phyloP scores from a whole-genome alignment of 2,113 vertebrate genomes.

The Archocentrus centrarchus region DNA sequence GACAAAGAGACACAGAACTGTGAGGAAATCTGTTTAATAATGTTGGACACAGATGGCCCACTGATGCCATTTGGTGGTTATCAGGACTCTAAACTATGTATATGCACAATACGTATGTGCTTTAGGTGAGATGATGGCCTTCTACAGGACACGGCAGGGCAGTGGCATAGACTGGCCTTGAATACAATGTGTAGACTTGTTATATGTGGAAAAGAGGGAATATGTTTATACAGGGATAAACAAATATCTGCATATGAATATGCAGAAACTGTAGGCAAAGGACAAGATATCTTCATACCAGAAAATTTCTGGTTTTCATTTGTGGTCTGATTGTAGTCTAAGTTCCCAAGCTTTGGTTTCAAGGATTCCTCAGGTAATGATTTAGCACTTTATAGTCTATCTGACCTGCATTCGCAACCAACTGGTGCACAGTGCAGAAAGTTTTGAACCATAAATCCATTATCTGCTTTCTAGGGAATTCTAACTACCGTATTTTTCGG shows the following conservation, averaged over 20 bases:
- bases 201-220: neutral
- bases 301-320: no score
- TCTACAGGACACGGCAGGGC: constrained; percentile 6
- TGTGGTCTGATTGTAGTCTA: neutral
- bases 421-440: no score
- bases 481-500: no score
- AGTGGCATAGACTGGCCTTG: constrained; percentile 14
- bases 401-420: no score
- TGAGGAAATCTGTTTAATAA: constrained; percentile 59
- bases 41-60: constrained; percentile 37
- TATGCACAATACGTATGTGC: constrained; percentile 38
- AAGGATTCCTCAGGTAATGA: no score
- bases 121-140: neutral
- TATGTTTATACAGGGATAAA: neutral
- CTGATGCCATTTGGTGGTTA: constrained; percentile 43
- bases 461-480: no score
- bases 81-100: constrained; percentile 36
- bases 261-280: neutral
- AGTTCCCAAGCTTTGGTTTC: neutral
- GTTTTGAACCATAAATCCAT: no score
- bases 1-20: constrained; percentile 37
- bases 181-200: neutral
- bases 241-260: neutral
- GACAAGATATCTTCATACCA: no score
- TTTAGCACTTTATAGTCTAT: no score